Percentiles rank a stretch among this genome's conserved stretches.
These are phyloP conservation scores for Lepisosteus osseus DNA, from an alignment of 2,113 vertebrate genomes.

Conservation along the genomic window DNA sequence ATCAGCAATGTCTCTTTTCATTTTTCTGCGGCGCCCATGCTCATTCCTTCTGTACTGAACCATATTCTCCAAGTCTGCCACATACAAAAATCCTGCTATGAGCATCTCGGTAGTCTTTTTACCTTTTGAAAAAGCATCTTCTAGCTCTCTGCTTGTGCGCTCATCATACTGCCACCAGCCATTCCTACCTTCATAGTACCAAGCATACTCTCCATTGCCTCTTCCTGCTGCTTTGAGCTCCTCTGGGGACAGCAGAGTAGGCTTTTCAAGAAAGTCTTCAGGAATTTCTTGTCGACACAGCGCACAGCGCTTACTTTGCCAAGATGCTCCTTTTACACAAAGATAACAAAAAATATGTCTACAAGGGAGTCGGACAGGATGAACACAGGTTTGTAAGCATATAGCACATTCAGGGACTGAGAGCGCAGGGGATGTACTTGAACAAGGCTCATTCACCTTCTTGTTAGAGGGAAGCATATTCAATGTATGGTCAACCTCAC, in stretches of 20 bases:
- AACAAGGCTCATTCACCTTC: constrained; percentile 73
- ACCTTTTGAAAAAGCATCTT: constrained; percentile 88
- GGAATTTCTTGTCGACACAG: constrained; percentile 94
- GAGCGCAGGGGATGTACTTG: constrained; percentile 70
- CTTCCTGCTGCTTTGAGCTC: constrained; percentile 84
- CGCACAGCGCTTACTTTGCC: constrained; percentile 93
- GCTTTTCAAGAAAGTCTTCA: constrained; percentile 91
- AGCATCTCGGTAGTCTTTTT: constrained; percentile 95
- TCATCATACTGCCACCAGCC: constrained; percentile 99
- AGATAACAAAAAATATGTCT: constrained; percentile 95
- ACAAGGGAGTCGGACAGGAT: constrained; percentile 91
- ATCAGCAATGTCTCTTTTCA: constrained; percentile 89
- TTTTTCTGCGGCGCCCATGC: constrained; percentile 87
- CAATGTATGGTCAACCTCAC: constrained; percentile 77
- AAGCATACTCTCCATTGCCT: constrained; percentile 81
- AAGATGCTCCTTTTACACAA: constrained; percentile 95
- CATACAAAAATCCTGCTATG: constrained; percentile 91
- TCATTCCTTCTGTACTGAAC: constrained; percentile 95
- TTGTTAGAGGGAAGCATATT: constrained; percentile 75
- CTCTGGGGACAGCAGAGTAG: constrained; percentile 86
- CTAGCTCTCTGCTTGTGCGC: constrained; percentile 87
- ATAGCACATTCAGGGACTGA: constrained; percentile 87
- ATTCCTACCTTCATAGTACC: constrained; percentile 96
- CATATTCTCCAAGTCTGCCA: constrained; percentile 95
- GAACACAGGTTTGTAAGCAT: constrained; percentile 91